Evolutionary conservation across 2,888 invertebrate species (phyloP).

Genomic region (Metacarcinus magister): DNA sequence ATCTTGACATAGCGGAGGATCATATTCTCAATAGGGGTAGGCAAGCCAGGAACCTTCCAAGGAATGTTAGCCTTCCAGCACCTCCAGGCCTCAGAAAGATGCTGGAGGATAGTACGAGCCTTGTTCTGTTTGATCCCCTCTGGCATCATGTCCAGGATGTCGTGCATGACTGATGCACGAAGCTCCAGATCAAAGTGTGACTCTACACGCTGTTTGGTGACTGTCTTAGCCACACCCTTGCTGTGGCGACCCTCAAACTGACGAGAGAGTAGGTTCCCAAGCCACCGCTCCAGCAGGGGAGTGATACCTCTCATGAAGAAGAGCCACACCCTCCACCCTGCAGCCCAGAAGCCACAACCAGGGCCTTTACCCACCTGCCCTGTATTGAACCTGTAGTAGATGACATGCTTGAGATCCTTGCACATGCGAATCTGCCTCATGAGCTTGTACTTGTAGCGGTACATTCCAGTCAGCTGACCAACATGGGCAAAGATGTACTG

Average conservation of each 20-base stretch:
- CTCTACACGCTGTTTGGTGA: slow-evolving; percentile 99
- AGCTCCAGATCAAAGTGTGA: slow-evolving; percentile 99
- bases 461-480: slow-evolving; percentile 99
- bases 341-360: slow-evolving; percentile 99
- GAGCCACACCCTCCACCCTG: slow-evolving; percentile 99
- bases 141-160: slow-evolving; percentile 99
- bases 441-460: slow-evolving; percentile 98
- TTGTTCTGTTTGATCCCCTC: slow-evolving; percentile 99
- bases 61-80: slow-evolving; percentile 99
- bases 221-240: slow-evolving; percentile 99
- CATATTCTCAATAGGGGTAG: slow-evolving; percentile 99
- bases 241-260: slow-evolving; percentile 99
- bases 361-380: slow-evolving; percentile 99
- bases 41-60: slow-evolving; percentile 99
- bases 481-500: slow-evolving; percentile 99
- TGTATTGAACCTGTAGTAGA: slow-evolving; percentile 99
- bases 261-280: slow-evolving; percentile 98
- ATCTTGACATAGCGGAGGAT: slow-evolving; percentile 99
- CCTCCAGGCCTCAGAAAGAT: slow-evolving; percentile 99
- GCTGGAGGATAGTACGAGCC: slow-evolving; percentile 98
- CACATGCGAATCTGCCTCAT: slow-evolving; percentile 99
- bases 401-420: slow-evolving; percentile 99
- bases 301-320: slow-evolving; percentile 99
- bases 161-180: slow-evolving; percentile 96
- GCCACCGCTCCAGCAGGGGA: slow-evolving; percentile 98